Conservation (phyloP, 2,888 invertebrate species). For the Macrophya annulata region DNA sequence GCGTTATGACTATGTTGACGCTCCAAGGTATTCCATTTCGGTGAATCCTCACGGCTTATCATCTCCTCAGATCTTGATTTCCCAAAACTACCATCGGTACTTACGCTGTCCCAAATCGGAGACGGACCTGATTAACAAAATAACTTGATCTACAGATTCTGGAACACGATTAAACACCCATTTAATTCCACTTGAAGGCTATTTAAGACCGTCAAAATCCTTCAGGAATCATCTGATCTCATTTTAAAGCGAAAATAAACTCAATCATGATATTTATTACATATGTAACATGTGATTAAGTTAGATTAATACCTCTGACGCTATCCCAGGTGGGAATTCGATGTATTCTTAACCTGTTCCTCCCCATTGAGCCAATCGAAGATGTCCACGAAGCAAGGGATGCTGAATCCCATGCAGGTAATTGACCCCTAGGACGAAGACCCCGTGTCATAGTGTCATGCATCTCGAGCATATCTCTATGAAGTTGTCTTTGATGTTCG, state of each 20-base stretch:
- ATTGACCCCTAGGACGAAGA: slow-evolving; percentile 67
- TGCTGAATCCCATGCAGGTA: slow-evolving; percentile 71
- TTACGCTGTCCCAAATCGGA: slow-evolving; percentile 68
- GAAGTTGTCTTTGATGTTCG: slow-evolving; percentile 71
- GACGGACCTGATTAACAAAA: slow-evolving; percentile 65
- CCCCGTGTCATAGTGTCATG: slow-evolving; percentile 72
- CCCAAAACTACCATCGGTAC: slow-evolving; percentile 66
- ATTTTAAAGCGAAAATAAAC: not conserved
- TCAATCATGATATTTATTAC: not conserved
- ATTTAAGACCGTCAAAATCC: not conserved
- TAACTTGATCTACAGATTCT: slow-evolving; percentile 22
- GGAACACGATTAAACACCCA: not conserved
- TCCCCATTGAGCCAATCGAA: slow-evolving; percentile 68
- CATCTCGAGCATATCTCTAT: slow-evolving; percentile 71
- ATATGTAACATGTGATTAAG: not conserved
- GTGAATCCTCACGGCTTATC: slow-evolving; percentile 71
- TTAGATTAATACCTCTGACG: slow-evolving; percentile 65
- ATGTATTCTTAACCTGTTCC: slow-evolving; percentile 65
- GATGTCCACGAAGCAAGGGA: slow-evolving; percentile 72
- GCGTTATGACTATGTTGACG: slow-evolving; percentile 10
- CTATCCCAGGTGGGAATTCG: slow-evolving; percentile 68
- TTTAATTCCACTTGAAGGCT: no score
- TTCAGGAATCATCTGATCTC: not conserved
- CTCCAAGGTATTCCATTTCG: slow-evolving; percentile 64
- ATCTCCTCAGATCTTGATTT: slow-evolving; percentile 69